phyloP scores from a whole-genome alignment of 23 tunicate genomes.

The Corella eumyota region DNA sequence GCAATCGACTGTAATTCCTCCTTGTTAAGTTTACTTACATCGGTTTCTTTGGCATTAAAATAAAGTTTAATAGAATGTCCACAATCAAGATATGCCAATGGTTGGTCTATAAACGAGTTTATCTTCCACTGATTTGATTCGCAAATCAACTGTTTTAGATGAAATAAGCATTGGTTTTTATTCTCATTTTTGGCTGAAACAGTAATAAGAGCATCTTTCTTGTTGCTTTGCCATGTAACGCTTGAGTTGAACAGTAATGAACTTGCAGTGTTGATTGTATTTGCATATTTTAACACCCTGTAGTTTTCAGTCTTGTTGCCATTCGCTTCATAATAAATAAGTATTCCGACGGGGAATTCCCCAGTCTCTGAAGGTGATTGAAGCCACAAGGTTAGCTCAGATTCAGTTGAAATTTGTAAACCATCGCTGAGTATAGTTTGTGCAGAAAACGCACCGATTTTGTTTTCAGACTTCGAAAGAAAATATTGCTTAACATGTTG shows the following conservation, averaged over 20 bases:
- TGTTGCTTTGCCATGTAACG: conserved; percentile 18
- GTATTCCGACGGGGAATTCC: conserved; percentile 1
- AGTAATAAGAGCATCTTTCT: conserved; percentile 9
- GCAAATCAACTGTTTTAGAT: background rate
- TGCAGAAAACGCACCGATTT: background rate
- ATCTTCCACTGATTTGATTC: conserved; percentile 10
- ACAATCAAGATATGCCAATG: background rate
- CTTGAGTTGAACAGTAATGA: conserved; percentile 4
- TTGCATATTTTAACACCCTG: conserved; percentile 8
- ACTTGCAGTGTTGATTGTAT: conserved; percentile 6
- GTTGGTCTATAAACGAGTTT: background rate
- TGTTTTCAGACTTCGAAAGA: background rate
- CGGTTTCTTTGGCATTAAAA: conserved; percentile 4
- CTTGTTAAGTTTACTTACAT: background rate
- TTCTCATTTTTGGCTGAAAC: conserved; percentile 4
- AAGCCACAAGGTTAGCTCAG: conserved; percentile 15
- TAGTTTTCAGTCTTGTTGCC: background rate
- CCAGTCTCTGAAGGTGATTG: conserved; percentile 13
- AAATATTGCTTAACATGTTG: conserved; percentile 12
- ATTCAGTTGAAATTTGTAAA: conserved; percentile 11
- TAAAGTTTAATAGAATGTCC: conserved; percentile 15
- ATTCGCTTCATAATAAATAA: conserved; percentile 35
- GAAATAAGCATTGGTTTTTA: background rate
- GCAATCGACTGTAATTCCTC: background rate
- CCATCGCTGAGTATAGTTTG: conserved; percentile 12